Evolutionary conservation across 2,888 invertebrate genomes (phyloP).

Genomic region (Fragum fragum): DNA sequence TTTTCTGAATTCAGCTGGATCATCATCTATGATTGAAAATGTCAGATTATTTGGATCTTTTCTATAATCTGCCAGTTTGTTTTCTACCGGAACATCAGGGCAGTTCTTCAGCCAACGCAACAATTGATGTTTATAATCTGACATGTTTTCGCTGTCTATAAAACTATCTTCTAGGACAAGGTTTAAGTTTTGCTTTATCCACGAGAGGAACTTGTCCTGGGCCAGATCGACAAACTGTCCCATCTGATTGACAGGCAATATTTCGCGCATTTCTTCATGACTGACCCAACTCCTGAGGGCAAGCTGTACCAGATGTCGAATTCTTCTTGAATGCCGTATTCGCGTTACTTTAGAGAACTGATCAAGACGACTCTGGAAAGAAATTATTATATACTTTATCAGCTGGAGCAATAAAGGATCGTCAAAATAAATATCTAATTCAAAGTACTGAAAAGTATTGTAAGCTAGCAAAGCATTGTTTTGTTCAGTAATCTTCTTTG

Average conservation of each 20-base stretch:
- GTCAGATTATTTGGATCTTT: conserved; percentile 66
- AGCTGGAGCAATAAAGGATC: no score
- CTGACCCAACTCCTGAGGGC: conserved; percentile 28
- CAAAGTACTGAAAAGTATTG: no score
- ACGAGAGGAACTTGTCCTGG: conserved; percentile 23
- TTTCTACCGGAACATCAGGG: conserved; percentile 42
- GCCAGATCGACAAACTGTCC: conserved; percentile 38
- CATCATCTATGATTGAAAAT: conserved; percentile 68
- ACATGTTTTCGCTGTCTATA: conserved; percentile 29
- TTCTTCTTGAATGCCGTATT: no score
- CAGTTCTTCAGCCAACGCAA: conserved; percentile 67
- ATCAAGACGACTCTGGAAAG: no score
- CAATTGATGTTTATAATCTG: conserved; percentile 65
- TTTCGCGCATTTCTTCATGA: conserved; percentile 25
- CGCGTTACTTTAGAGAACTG: no score
- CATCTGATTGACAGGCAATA: conserved; percentile 39
- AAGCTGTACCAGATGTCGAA: no score
- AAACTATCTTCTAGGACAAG: conserved; percentile 28
- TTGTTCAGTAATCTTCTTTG: no score
- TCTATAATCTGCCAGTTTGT: background rate
- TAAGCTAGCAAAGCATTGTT: no score
- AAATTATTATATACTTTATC: no score
- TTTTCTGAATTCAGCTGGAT: conserved; percentile 61
- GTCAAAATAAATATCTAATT: no score
- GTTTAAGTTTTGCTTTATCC: conserved; percentile 46